A percentile compares a stretch with the other conserved stretches of the same genome.
Conservation (phyloP, 2,888 invertebrate species). For the Syrista parreyssii region DNA sequence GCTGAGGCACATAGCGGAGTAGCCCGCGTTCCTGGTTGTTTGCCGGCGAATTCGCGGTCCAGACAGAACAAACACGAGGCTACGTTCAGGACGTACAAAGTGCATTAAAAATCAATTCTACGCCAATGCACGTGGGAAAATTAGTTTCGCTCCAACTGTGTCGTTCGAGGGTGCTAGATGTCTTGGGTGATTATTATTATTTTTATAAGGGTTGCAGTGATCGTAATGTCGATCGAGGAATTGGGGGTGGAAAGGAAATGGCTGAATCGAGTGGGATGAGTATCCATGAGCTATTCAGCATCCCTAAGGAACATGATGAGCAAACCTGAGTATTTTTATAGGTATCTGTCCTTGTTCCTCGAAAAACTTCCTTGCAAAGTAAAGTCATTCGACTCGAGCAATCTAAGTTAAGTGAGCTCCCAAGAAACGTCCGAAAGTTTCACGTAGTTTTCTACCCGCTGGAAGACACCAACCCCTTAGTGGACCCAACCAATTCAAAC, state of each 20-base stretch:
- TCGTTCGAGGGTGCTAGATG: neutral
- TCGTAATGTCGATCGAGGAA: neutral
- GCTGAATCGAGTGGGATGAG: neutral
- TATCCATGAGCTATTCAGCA: neutral
- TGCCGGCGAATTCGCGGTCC: constrained; percentile 39
- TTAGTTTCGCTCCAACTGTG: neutral
- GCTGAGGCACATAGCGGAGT: neutral
- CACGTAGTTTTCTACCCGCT: neutral
- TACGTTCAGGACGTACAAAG: constrained; percentile 22
- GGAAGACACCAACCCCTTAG: neutral
- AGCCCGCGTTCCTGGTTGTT: constrained; percentile 29
- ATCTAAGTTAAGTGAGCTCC: constrained; percentile 66
- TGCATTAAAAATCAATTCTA: constrained; percentile 58
- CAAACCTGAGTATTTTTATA: neutral
- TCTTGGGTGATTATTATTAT: neutral
- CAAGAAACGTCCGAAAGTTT: constrained; percentile 61
- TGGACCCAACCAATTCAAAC: neutral
- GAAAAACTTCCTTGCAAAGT: constrained; percentile 60
- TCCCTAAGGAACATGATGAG: neutral
- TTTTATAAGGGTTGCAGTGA: neutral
- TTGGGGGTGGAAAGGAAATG: neutral
- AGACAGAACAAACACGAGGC: constrained; percentile 48
- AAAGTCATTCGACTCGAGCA: constrained; percentile 64
- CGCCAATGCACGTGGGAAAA: constrained; percentile 20
- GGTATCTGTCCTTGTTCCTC: neutral